Evolutionary conservation across 2,888 invertebrate species (phyloP).

Genomic region (Drosophila atroscutellata): DNA sequence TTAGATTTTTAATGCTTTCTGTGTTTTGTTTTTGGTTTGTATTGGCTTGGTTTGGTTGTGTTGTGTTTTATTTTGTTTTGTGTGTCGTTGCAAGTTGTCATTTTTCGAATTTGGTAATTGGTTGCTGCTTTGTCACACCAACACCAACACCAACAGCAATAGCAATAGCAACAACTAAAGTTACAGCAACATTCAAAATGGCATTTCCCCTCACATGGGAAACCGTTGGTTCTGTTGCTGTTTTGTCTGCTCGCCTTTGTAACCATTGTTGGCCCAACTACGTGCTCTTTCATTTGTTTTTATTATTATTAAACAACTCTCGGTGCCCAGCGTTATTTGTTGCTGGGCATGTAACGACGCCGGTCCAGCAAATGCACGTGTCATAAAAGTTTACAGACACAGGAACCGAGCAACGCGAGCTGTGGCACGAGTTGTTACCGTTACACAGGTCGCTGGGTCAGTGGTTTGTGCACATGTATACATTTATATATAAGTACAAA

Average conservation of each 20-base stretch:
- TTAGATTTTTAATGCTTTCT: slow-evolving; percentile 50
- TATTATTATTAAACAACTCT: slow-evolving; percentile 80
- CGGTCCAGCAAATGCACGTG: slow-evolving; percentile 65
- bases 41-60: slow-evolving; percentile 25
- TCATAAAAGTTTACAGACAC: slow-evolving; percentile 79
- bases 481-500: not conserved
- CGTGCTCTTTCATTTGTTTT: slow-evolving; percentile 80
- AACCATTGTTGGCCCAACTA: slow-evolving; percentile 67
- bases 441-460: slow-evolving; percentile 60
- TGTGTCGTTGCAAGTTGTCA: slow-evolving; percentile 76
- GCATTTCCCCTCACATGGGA: slow-evolving; percentile 61
- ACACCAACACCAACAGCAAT: slow-evolving; percentile 32
- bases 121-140: slow-evolving; percentile 79
- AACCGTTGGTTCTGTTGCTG: slow-evolving; percentile 8
- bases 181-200: slow-evolving; percentile 69
- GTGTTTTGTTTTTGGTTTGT: slow-evolving; percentile 42
- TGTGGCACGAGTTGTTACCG: slow-evolving; percentile 61
- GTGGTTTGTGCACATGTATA: slow-evolving; percentile 31
- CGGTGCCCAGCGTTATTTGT: slow-evolving; percentile 63
- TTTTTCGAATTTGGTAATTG: slow-evolving; percentile 80
- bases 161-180: slow-evolving; percentile 32
- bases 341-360: slow-evolving; percentile 51
- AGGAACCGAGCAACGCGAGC: slow-evolving; percentile 21
- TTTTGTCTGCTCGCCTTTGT: slow-evolving; percentile 29
- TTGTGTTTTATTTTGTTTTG: slow-evolving; percentile 28